Conservation (phyloP, 2,888 invertebrate species). For the Metacarcinus magister region DNA sequence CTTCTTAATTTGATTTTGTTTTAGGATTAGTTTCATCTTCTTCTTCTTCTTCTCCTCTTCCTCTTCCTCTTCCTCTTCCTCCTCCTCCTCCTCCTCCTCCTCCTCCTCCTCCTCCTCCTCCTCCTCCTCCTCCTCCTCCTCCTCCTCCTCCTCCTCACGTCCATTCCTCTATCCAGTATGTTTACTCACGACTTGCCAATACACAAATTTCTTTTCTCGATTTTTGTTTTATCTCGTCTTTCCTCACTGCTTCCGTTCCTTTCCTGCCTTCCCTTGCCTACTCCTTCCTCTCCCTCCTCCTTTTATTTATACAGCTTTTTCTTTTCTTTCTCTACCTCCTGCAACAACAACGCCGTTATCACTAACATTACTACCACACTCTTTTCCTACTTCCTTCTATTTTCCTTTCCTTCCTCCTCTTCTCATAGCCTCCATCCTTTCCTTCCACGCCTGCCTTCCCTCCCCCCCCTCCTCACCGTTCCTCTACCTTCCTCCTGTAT, state of each 20-base stretch:
- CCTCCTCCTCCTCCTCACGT: constrained; percentile 3
- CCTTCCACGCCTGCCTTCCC: not conserved
- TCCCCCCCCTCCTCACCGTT: not conserved
- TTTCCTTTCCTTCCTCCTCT: not conserved
- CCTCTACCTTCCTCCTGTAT: not conserved
- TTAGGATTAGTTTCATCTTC: not conserved
- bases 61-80: not conserved
- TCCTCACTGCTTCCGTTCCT: not conserved
- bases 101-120: not conserved
- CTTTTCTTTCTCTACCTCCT: not conserved
- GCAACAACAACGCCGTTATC: constrained; percentile 37
- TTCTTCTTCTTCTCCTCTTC: not conserved
- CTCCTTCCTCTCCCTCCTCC: not conserved
- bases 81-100: constrained; percentile 26
- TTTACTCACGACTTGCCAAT: not conserved
- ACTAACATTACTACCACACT: not conserved
- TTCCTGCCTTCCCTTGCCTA: not conserved
- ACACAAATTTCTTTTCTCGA: not conserved
- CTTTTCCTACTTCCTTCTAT: not conserved
- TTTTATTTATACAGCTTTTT: not conserved
- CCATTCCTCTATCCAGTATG: not conserved
- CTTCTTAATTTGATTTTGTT: not conserved
- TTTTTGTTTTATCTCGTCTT: not conserved
- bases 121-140: not conserved
- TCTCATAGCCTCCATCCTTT: not conserved